These are phyloP conservation scores for Cotesia chilonis DNA, from an alignment of 1,140 invertebrate species.

Conservation along the genomic window DNA sequence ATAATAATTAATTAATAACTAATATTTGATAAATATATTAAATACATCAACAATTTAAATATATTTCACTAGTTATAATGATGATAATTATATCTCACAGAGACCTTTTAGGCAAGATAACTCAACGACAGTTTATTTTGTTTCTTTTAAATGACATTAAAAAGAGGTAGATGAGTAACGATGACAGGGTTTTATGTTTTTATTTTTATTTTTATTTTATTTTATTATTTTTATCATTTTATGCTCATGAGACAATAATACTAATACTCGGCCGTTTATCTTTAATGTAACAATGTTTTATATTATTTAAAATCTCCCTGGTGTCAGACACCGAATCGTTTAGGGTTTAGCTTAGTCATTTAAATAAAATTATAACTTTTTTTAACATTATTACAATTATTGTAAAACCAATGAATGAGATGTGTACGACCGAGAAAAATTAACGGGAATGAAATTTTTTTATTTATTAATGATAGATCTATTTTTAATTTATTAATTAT, in stretches of 20 bases:
- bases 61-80: slow-evolving; percentile 24
- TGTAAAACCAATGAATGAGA: neutral
- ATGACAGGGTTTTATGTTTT: slow-evolving; percentile 32
- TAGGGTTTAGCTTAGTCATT: slow-evolving; percentile 23
- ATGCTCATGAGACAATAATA: slow-evolving; percentile 39
- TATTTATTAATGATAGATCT: neutral
- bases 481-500: too few relatives aligned
- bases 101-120: slow-evolving; percentile 27
- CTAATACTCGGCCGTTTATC: slow-evolving; percentile 41
- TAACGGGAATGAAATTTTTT: neutral
- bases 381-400: neutral
- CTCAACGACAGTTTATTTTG: slow-evolving; percentile 17
- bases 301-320: slow-evolving; percentile 22
- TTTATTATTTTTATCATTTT: neutral
- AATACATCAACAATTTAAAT: slow-evolving; percentile 7
- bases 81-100: slow-evolving; percentile 29
- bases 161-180: slow-evolving; percentile 39
- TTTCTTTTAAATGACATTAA: slow-evolving; percentile 24
- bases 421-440: neutral
- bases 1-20: slow-evolving; percentile 1
- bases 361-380: neutral
- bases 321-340: slow-evolving; percentile 25
- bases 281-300: slow-evolving; percentile 35
- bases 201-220: slow-evolving; percentile 24
- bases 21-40: neutral